Evolutionary conservation across 1,140 invertebrate species (phyloP).

Genomic region (Nasonia giraulti): DNA sequence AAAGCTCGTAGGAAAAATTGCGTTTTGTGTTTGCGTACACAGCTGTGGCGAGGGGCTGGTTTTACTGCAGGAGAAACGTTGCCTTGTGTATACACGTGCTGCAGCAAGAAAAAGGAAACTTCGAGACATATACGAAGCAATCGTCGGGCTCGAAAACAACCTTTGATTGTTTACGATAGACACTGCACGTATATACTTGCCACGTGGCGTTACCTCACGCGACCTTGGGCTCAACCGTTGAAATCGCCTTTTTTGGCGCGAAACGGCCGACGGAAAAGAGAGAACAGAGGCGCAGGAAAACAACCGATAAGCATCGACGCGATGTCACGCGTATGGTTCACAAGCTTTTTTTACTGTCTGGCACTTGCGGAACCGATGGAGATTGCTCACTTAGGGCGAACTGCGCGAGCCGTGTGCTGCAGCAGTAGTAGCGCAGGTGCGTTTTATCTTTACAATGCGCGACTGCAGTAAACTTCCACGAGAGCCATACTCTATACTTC

Average conservation of each 20-base stretch:
- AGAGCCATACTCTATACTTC: too few relatives aligned
- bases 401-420: background rate
- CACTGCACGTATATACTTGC: too few relatives aligned
- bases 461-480: too few relatives aligned
- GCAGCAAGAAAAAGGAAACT: background rate
- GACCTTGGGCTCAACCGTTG: too few relatives aligned
- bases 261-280: too few relatives aligned
- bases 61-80: background rate
- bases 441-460: conserved; percentile 58
- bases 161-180: background rate
- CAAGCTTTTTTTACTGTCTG: conserved; percentile 20
- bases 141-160: background rate
- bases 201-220: too few relatives aligned
- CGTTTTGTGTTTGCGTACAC: background rate
- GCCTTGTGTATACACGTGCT: too few relatives aligned
- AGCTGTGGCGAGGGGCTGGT: background rate
- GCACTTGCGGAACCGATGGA: conserved; percentile 7
- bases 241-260: too few relatives aligned
- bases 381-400: conserved; percentile 47
- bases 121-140: background rate
- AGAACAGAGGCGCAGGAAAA: background rate
- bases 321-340: too few relatives aligned
- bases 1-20: conserved; percentile 12
- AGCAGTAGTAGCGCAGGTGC: conserved; percentile 51
- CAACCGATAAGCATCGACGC: background rate